These are phyloP conservation scores for Drosophila anomelani DNA, from an alignment of 2,888 invertebrate genomes.

Conservation along the genomic window DNA sequence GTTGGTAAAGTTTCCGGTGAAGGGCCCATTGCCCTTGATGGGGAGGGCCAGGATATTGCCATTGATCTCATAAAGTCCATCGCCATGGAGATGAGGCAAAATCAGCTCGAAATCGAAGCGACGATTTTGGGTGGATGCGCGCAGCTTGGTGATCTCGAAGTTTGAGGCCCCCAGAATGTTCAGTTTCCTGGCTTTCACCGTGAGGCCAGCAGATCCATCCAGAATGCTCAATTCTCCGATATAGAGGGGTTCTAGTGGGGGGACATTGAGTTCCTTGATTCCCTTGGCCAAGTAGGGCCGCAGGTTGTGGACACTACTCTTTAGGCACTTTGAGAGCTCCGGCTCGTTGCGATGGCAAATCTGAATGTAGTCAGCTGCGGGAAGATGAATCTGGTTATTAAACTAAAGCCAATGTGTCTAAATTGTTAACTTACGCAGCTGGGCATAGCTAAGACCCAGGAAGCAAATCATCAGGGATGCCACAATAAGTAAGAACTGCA, in stretches of 20 bases:
- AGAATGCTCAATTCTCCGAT: conserved; percentile 89
- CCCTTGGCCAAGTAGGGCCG: conserved; percentile 87
- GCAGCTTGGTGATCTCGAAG: conserved; percentile 87
- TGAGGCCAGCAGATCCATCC: conserved; percentile 84
- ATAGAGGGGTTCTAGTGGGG: conserved; percentile 89
- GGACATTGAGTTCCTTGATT: conserved; percentile 89
- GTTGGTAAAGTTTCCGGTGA: conserved; percentile 90
- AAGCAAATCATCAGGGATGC: conserved; percentile 50
- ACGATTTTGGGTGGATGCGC: conserved; percentile 81
- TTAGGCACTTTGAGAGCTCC: conserved; percentile 87
- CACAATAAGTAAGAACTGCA: conserved; percentile 57
- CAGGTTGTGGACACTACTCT: conserved; percentile 87
- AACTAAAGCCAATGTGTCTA: no score
- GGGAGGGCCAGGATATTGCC: conserved; percentile 90
- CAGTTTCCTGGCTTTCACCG: conserved; percentile 86
- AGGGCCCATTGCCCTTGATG: conserved; percentile 89
- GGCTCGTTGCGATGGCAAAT: conserved; percentile 89
- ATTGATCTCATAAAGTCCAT: conserved; percentile 88
- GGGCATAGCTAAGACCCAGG: conserved; percentile 41
- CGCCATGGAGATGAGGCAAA: conserved; percentile 87
- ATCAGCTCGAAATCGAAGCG: conserved; percentile 86
- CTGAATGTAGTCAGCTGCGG: conserved; percentile 88
- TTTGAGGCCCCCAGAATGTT: conserved; percentile 88
- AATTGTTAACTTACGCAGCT: conserved; percentile 71
- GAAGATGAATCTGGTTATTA: not conserved